Conservation (phyloP, 2,797 vertebrate species). For the Schizopygopsis pylzovi region DNA sequence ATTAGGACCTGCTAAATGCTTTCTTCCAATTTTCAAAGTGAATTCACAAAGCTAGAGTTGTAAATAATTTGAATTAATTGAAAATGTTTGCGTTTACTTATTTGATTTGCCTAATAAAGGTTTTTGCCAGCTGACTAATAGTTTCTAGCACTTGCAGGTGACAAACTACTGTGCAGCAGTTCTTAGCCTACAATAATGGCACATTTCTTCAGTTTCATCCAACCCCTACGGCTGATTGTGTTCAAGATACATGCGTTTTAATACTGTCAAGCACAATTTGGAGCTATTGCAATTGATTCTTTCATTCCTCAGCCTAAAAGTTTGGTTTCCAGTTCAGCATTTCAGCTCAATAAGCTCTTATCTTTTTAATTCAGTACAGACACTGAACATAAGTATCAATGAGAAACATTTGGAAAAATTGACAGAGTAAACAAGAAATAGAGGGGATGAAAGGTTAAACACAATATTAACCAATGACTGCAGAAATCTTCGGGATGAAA, state of each 20-base stretch:
- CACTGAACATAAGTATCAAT: slow-evolving; percentile 15
- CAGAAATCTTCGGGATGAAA: slow-evolving; percentile 40
- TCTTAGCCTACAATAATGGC: background rate
- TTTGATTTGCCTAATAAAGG: slow-evolving; percentile 21
- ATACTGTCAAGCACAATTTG: background rate
- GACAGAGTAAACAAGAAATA: slow-evolving; percentile 31
- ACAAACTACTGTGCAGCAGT: background rate
- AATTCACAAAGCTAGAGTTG: background rate
- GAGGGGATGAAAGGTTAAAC: slow-evolving; percentile 44
- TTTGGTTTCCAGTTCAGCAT: background rate
- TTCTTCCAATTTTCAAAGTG: slow-evolving; percentile 43
- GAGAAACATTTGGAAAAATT: slow-evolving; percentile 10
- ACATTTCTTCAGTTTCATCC: background rate
- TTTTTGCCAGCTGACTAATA: background rate
- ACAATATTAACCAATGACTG: slow-evolving; percentile 46
- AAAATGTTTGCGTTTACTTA: background rate
- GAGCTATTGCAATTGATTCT: background rate
- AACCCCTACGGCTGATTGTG: slow-evolving; percentile 9
- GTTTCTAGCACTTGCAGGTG: background rate
- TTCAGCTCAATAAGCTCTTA: slow-evolving; percentile 9
- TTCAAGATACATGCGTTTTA: background rate
- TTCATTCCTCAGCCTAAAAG: background rate
- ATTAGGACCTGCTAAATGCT: slow-evolving; percentile 51
- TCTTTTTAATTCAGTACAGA: background rate
- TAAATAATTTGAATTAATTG: slow-evolving; percentile 8